phyloP scores from a whole-genome alignment of 2,113 vertebrate genomes.

The Ptyas mucosa region DNA sequence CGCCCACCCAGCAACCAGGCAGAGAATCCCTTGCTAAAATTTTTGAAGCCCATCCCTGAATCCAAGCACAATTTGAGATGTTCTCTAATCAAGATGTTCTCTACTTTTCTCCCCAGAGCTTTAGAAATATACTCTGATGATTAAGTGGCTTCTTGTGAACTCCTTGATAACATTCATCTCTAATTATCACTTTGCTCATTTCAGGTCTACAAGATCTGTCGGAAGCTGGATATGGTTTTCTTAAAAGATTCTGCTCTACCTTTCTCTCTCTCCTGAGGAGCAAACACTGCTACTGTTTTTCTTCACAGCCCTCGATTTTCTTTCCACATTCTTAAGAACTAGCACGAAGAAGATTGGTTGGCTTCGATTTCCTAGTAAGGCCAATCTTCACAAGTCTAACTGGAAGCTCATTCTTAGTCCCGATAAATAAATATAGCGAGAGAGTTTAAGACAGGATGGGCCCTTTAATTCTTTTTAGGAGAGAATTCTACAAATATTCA shows the following conservation, averaged over 20 bases:
- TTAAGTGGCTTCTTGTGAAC: not conserved
- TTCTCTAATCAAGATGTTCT: too few species aligned
- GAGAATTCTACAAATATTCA: not conserved
- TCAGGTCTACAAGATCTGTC: not conserved
- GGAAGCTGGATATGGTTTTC: not conserved
- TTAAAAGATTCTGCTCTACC: not conserved
- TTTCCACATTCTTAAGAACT: not conserved
- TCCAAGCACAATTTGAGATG: too few species aligned
- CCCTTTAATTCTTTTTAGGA: not conserved
- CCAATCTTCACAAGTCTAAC: not conserved
- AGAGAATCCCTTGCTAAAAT: too few species aligned
- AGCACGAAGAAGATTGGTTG: not conserved
- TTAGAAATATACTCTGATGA: not conserved
- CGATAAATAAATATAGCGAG: not conserved
- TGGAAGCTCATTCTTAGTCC: not conserved
- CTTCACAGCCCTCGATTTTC: not conserved
- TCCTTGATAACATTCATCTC: not conserved
- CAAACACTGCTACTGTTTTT: not conserved
- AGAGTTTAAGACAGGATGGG: not conserved
- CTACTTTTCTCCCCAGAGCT: too few species aligned
- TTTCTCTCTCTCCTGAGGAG: not conserved
- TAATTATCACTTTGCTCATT: not conserved
- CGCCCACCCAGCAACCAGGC: too few species aligned
- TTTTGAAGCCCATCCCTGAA: not conserved
- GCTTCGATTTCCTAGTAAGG: not conserved